These are phyloP conservation scores for Zaprionus vittiger DNA, from an alignment of 1,140 invertebrate species.

Conservation along the genomic window DNA sequence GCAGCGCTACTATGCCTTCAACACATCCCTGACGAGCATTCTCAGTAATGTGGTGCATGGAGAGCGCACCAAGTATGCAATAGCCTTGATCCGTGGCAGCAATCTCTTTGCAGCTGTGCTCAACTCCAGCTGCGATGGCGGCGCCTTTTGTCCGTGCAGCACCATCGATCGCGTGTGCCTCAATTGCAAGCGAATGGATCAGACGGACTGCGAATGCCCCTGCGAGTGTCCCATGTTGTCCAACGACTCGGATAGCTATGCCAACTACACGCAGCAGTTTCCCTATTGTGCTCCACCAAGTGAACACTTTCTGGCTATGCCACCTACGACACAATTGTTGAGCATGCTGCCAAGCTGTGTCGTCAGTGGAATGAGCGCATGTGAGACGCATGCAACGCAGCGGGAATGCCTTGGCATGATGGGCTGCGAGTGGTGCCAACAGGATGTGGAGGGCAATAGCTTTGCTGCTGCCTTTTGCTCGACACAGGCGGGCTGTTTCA, in stretches of 20 bases:
- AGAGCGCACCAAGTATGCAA: conserved; percentile 95
- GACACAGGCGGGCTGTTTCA: conserved; percentile 92
- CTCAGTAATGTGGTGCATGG: conserved; percentile 94
- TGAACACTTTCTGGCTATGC: conserved; percentile 73
- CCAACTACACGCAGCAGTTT: conserved; percentile 76
- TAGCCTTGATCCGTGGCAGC: conserved; percentile 91
- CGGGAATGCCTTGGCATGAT: conserved; percentile 92
- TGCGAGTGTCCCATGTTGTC: conserved; percentile 93
- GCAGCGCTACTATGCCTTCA: conserved; percentile 92
- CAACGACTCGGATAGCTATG: conserved; percentile 51
- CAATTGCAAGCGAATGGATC: conserved; percentile 97
- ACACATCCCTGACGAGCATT: conserved; percentile 90
- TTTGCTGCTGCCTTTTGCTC: conserved; percentile 91
- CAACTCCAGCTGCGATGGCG: conserved; percentile 90
- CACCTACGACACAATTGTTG: conserved; percentile 55
- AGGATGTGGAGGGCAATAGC: conserved; percentile 90
- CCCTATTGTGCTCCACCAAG: conserved; percentile 77
- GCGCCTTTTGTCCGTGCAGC: conserved; percentile 96
- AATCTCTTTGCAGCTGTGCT: conserved; percentile 95
- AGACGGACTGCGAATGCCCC: conserved; percentile 97
- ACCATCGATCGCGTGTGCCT: conserved; percentile 95
- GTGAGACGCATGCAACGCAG: conserved; percentile 90
- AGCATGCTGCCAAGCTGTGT: conserved; percentile 85
- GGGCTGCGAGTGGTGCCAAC: conserved; percentile 96
- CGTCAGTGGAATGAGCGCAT: conserved; percentile 87